Base-by-base conservation (phyloP, 2,113 vertebrate species). In the Romanogobio albipinnatus region DNA sequence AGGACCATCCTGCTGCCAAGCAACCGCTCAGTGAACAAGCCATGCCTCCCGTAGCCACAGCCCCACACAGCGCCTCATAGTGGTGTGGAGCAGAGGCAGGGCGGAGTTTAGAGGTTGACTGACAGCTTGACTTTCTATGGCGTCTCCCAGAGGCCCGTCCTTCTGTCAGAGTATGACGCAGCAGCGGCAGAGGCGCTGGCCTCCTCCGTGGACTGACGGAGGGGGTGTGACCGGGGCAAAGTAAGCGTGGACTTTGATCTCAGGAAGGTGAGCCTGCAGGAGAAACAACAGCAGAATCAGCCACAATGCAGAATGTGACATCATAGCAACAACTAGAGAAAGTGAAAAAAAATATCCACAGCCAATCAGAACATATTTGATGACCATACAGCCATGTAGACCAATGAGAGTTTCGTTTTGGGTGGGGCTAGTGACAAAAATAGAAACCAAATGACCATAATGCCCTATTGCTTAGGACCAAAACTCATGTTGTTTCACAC, bases 161-260 rank as follows among this genome's bases (percentile, higher is more conserved):
- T 83, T 84, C 82, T 88, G 87, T 99, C 98, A 99, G 98, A 99
- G 97, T 94, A 99, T 96, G 93, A 99, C 95, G 88, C 98, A 99
- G 91, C 98, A 99, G 94, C 98, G 97, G 95, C 98, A 99, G 95
- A 99, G 98, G 91, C 98, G 97, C 90, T 98, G 97, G 33, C 98
- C 95, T 93, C 97, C 97, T 90, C 97, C 97, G 85, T 97, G 97
- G 2, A 99, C 97, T 33, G 98, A 99, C 0, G 97, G 98, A 39
- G 98, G 97, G 0, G 98, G 98, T 89, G 98, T 99, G 93, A 98
- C 97, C 9, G 98, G 98, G n/a, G 98, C 98, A 90, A 99, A 99
- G 96, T 99, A 99, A 53, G 98, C 98, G 9, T 99, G 98, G 92
- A 99, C 97, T 95, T 97, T 99, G 90, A 99, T 99, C 91, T 99